Base-by-base conservation (phyloP, 2,113 vertebrate genomes). In the Chinchilla lanigera region DNA sequence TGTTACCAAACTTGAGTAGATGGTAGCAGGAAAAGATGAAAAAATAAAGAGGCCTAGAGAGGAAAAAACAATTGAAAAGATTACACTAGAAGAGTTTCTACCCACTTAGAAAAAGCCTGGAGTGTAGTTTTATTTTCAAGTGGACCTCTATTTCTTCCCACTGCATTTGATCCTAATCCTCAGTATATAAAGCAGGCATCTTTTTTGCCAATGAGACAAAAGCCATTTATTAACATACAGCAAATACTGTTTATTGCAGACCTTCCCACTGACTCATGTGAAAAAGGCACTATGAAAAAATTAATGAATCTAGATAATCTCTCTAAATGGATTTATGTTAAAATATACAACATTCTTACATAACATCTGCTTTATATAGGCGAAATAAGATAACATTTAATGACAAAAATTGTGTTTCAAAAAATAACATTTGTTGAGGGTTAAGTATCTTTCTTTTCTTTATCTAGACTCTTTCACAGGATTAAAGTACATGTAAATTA, bases 271-370 rank as follows among this genome's bases (percentile, higher is more conserved):
- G 98, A 98, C 99, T 98, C 92, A 93, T 97, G 98, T 99, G 98
- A 98, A 99, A 99, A 99, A 99, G 99, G 99, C 99, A 99, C 99
- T 98, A 99, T 99, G 98, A 99, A 98, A 98, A 94, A 98, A 98
- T 98, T 98, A 99, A 98, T 98, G 98, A 97, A 98, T 96, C 97
- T 98, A 99, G 98, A 98, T 96, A 98, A 98, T 98, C 83, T 98
- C 95, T 98, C 98, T 98, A 98, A 98, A 98, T 98, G 98, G 97
- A 98, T 96, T 98, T 97, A 98, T 98, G 97, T 96, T 97, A 97
- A 97, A 98, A 98, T 98, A 98, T 98, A 98, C 98, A 98, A 97
- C 96, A 96, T 94, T 97, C 94, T 92, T 95, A 97, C 97, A 95
- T 97, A 98, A 97, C 97, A 96, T 98, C 96, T 98, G 97, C 97